phyloP scores from a whole-genome alignment of 2,113 vertebrate genomes.

The Onychostoma macrolepis region DNA sequence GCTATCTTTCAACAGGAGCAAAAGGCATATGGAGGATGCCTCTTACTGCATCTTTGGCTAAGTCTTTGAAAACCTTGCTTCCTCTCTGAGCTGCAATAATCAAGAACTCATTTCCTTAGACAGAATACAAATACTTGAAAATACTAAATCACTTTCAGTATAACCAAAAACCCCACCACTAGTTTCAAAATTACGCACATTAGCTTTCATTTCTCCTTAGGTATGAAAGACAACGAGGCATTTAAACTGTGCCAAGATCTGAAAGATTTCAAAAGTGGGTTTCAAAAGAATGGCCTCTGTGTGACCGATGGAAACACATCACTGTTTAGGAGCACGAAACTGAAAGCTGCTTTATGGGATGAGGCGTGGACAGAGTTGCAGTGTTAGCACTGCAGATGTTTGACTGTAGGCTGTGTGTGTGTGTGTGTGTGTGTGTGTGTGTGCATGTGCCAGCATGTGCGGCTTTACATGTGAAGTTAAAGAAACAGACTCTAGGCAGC shows the following conservation, averaged over 20 bases:
- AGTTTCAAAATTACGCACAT: not conserved
- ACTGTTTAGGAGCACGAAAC: constrained; percentile 13
- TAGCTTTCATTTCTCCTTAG: not conserved
- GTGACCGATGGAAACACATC: constrained; percentile 19
- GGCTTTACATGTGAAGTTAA: constrained; percentile 32
- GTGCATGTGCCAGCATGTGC: constrained; percentile 9
- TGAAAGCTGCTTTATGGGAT: not conserved
- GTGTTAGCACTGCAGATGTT: constrained; percentile 29
- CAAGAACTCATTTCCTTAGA: too few relatives aligned
- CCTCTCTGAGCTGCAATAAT: constrained; percentile 5
- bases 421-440: not conserved
- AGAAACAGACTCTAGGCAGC: constrained; percentile 5
- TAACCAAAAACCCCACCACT: not conserved
- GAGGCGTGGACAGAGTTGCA: not conserved
- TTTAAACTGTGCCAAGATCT: not conserved
- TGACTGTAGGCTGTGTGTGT: constrained; percentile 3
- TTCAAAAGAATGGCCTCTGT: constrained; percentile 17
- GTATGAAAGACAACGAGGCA: not conserved
- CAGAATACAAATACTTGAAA: not conserved
- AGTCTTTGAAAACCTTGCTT: constrained; percentile 4
- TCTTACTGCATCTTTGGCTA: not conserved
- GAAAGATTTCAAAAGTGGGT: not conserved
- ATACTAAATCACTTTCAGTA: not conserved
- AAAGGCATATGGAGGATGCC: not conserved
- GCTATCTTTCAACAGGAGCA: constrained; percentile 37